Evolutionary conservation across 2,888 invertebrate species (phyloP), one percentile per base, ranked within the genome.

Genomic region (Sarcophaga variegata): DNA sequence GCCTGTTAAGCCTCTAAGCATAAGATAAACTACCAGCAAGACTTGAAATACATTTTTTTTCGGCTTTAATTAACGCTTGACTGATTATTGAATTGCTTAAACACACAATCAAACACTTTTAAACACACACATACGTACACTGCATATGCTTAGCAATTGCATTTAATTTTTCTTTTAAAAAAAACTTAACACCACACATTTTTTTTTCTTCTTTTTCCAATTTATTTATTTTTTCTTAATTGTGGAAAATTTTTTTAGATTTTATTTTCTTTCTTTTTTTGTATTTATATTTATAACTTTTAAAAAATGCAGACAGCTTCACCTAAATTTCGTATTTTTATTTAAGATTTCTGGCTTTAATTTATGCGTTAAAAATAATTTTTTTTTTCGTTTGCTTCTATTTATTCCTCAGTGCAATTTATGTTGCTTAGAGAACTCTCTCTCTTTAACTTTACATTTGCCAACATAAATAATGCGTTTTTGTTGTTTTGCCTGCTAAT

Each of bases 1-100:
- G 84, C 22, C 37, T 37, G 37, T 63, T 67, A 66, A 22, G 75
- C 59, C 70, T 1, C 37, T 81, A 74, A n/a, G 60, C 45, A 66
- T 81, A 45, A 75, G 62, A 76, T 84, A 79, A 84, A 75, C 75
- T 49, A 71, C 67, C 49, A 54, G 17, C 54, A 54, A 81, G 70
- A 83, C 86, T 84, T 76, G 59, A 8, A 63, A 54, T 10, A 10
- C 8, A 45, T 27, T 66, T 27, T 72, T 67, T 85, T 81, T 87
- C 27, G 66, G 49, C 54, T 81, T 81, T 78, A 82, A 76, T 84
- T 72, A 62, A 84, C 75, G 87, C 87, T 87, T 84, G 71, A 84
- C 84, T 87, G 81, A 76, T 69, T 71, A 70, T 63, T 27, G 72
- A 67, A 62, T 20, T 69, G 54, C n/a, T 59, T 49, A 20, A 76